Evolutionary conservation across 2,888 invertebrate genomes (phyloP), one percentile per base, ranked within the genome.

Genomic region (Camponotus fellah): DNA sequence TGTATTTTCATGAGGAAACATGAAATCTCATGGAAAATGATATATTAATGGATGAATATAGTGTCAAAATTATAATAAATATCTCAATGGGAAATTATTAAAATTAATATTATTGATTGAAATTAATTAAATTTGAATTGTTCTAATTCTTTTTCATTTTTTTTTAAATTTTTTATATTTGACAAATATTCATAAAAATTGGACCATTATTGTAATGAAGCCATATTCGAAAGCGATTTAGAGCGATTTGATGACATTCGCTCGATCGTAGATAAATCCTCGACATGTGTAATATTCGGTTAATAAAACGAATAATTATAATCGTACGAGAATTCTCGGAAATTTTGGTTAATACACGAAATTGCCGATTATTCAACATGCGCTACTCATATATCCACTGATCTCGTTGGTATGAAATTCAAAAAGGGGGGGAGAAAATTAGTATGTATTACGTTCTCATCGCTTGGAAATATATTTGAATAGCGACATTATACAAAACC

Each of bases 291-390:
- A 60, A 32, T 40, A 1, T 58, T 3, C 0, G 17, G 2, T n/a
- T 58, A 74, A 74, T 17, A 26, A 58, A 56, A 58, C 17, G 58
- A 58, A 3, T 8, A 32, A 62, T 62, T 72, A 37, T 37, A 71
- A 37, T 37, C 32, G 37, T 72, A 40, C 12, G 17, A 43, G 32
- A 60, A 14, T 14, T 62, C n/a, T 12, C 43, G 43, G 37, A n/a
- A 62, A 62, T 74, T 74, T 62, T 62, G n/a, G 14, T 62, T 60
- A 74, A 62, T 60, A 43, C 14, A n/a, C 21, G n/a, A 43, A 32
- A 74, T 74, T 60, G 14, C 32, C 14, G 43, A 60, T 74, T 62
- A 74, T 74, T 32, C 74, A 43, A 46, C n/a, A 43, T 46, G 2
- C 34, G 46, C 46, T 2, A 34, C n/a, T 75, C 60, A 32, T 75